Evolutionary conservation across 2,113 vertebrate genomes (phyloP).

Genomic region (Nothocercus julius): DNA sequence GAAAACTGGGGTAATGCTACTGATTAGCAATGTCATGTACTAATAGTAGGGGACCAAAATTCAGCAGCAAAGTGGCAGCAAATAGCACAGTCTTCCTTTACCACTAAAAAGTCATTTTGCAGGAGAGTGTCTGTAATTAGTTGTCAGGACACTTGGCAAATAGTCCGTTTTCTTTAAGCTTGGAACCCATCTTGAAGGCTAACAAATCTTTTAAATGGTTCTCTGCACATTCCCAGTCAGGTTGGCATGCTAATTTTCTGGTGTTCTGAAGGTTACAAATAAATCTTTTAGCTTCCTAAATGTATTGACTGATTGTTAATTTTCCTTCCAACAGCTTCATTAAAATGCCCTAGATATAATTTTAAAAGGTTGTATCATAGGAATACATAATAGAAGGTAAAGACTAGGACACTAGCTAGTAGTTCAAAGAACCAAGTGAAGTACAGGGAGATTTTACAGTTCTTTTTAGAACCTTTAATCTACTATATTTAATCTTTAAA

Average conservation of each 20-base stretch:
- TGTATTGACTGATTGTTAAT: constrained; percentile 3
- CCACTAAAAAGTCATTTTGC: background rate
- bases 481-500: background rate
- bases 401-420: background rate
- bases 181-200: background rate
- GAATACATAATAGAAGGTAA: background rate
- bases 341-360: background rate
- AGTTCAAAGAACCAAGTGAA: background rate
- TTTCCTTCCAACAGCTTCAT: background rate
- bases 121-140: background rate
- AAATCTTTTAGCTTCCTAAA: background rate
- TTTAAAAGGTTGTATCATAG: background rate
- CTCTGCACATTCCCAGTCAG: background rate
- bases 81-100: background rate
- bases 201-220: background rate
- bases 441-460: background rate
- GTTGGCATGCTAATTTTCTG: background rate
- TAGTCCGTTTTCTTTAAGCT: background rate
- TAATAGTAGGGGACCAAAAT: background rate
- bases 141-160: background rate
- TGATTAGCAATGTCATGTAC: background rate
- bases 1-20: background rate
- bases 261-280: background rate
- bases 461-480: background rate
- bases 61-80: background rate